These are phyloP conservation scores for Steinernema feltiae DNA, from an alignment of 1,140 invertebrate species.

Conservation along the genomic window DNA sequence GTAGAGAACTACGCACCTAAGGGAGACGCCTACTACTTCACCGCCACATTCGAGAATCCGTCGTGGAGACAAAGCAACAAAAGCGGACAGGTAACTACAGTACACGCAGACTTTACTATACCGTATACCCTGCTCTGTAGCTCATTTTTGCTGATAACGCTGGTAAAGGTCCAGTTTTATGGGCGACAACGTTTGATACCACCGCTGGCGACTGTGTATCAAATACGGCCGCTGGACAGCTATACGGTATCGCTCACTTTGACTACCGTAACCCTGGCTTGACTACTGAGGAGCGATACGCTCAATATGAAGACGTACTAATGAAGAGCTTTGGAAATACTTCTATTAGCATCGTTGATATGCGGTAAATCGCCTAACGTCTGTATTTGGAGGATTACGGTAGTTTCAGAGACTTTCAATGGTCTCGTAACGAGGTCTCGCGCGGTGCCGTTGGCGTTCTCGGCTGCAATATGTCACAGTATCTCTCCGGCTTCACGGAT, in stretches of 20 bases:
- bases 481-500: background rate
- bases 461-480: constrained; percentile 7
- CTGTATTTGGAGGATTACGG: constrained; percentile 8
- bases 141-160: constrained; percentile 14
- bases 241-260: constrained; percentile 33
- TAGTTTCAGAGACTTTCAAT: constrained; percentile 18
- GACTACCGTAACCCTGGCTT: background rate
- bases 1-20: constrained; percentile 27
- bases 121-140: no score
- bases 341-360: constrained; percentile 11
- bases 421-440: background rate
- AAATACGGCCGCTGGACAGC: background rate
- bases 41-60: constrained; percentile 21
- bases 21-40: constrained; percentile 35
- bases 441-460: constrained; percentile 17
- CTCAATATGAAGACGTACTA: constrained; percentile 8
- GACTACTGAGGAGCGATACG: background rate
- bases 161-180: constrained; percentile 17
- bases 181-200: constrained; percentile 29
- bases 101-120: no score
- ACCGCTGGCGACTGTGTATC: constrained; percentile 17
- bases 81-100: constrained; percentile 24
- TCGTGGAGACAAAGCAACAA: constrained; percentile 20
- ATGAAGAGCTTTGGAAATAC: constrained; percentile 1
- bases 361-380: background rate